These are phyloP conservation scores for Leucophenga maculata DNA, from an alignment of 2,888 invertebrate species.

Conservation along the genomic window DNA sequence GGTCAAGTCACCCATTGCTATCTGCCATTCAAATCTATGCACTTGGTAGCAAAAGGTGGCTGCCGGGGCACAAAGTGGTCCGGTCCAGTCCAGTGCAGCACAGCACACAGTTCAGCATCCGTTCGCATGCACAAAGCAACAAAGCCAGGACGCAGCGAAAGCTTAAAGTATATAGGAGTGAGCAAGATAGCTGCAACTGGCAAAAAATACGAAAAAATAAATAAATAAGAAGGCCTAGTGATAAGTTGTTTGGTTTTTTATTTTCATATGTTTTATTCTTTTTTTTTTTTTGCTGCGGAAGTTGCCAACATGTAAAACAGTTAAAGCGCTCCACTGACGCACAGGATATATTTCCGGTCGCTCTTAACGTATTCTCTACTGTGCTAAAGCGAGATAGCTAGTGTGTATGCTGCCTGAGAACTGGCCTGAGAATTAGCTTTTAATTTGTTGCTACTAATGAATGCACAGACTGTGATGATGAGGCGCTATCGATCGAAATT, in stretches of 20 bases:
- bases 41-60: slow-evolving; percentile 49
- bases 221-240: slow-evolving; percentile 29
- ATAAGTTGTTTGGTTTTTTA: slow-evolving; percentile 19
- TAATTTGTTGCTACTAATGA: slow-evolving; percentile 53
- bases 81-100: neutral
- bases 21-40: slow-evolving; percentile 61
- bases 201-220: slow-evolving; percentile 43
- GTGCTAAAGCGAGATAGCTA: slow-evolving; percentile 10
- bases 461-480: slow-evolving; percentile 25
- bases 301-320: slow-evolving; percentile 69
- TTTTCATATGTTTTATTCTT: no score
- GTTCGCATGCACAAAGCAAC: neutral
- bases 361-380: slow-evolving; percentile 28
- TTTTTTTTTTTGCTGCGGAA: slow-evolving; percentile 59
- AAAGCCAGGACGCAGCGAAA: slow-evolving; percentile 5
- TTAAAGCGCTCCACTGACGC: slow-evolving; percentile 57
- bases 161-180: neutral
- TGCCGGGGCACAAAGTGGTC: neutral
- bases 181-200: neutral
- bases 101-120: slow-evolving; percentile 20
- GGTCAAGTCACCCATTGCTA: slow-evolving; percentile 32
- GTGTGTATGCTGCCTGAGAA: neutral
- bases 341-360: slow-evolving; percentile 61
- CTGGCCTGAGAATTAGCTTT: slow-evolving; percentile 58
- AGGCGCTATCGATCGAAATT: no score